Evolutionary conservation across 2,888 invertebrate genomes (phyloP), one percentile per base, ranked within the genome.

Genomic region (Reticulitermes lucifugus): DNA sequence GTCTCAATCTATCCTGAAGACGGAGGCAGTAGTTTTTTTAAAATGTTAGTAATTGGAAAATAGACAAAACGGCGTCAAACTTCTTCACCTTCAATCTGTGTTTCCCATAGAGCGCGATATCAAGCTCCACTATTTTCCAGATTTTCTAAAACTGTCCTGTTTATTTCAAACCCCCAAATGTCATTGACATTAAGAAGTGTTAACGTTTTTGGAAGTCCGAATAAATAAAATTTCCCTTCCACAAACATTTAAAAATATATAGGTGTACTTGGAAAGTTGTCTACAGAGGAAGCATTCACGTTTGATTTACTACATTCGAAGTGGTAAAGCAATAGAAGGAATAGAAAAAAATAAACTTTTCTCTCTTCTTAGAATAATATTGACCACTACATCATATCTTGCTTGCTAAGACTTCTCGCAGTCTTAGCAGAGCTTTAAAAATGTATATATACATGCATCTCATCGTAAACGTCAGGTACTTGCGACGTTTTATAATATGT

Each of bases 401-500:
- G 0, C 65, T 65, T 65, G 25, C 65, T 25, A 65, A 9, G 41
- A 73, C 14, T 77, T 77, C 43, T n/a, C 43, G 41, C 77, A 46
- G 77, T 22, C 22, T n/a, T 46, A 14, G n/a, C 46, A 77, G n/a
- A 10, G 25, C 22, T 41, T 22, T 46, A 75, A 75, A 75, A 35
- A 46, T 29, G 4, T 9, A 9, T 46, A 46, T 46, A 41, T 55
- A n/a, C 12, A n/a, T 60, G 25, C 12, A n/a, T n/a, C n/a, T 65
- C 65, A n/a, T 46, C 22, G 77, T 77, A 77, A 77, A 77, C 1
- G 77, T 77, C 77, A 77, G 46, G 77, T 22, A 73, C 73, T 12
- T 18, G 12, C 25, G 14, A 25, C 12, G n/a, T 46, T 46, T 77
- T 51, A 77, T 77, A 77, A 46, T 46, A 77, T n/a, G 77, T n/a